Base-by-base conservation (phyloP, 2,113 vertebrate genomes). In the Pteruthius melanotis region DNA sequence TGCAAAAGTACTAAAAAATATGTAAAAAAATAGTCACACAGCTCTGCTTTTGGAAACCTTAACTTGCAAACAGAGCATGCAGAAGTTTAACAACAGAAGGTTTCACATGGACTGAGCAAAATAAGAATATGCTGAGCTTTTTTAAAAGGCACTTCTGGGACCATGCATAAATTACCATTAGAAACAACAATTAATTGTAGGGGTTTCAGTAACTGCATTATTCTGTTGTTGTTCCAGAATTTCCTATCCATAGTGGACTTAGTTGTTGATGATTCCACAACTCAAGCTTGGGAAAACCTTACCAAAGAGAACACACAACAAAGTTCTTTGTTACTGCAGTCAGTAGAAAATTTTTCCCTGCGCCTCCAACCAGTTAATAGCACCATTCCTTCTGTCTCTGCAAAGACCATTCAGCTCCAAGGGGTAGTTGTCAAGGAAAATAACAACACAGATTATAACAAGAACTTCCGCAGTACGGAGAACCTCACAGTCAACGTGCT, bases 321-420 rank as follows among this genome's bases (percentile, higher is more conserved):
- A 54, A 98, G 98, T 76, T 97, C 97, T 57, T 90, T 1, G 30
- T 97, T 98, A 61, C 81, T 99, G 64, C 1, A 5, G 1, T 97
- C 98, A 1, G 77, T 99, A 59, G 99, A 99, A 94, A 12, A 44
- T 0, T 97, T 99, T 74, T 94, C 98, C 30, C 3, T 3, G 0
- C 20, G 2, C 1, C 77, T 98, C 19, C 35, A 61, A 17, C 26
- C 97, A 11, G 59, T 85, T 17, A 56, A 44, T 27, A 77, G 91
- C 31, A 66, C 8, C 15, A 39, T 93, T 83, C 87, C 93, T 19
- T 5, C 42, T n/a, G 91, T 98, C 30, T 87, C 2, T 21, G 31
- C 76, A 13, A 33, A 61, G 4, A 98, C 98, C 1, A 8, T 99
- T 50, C 69, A 98, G 15, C 89, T 99, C 69, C 87, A 92, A 82